Evolutionary conservation across 2,797 vertebrate species (phyloP).

Genomic region (Neosilurus mollespiculum): DNA sequence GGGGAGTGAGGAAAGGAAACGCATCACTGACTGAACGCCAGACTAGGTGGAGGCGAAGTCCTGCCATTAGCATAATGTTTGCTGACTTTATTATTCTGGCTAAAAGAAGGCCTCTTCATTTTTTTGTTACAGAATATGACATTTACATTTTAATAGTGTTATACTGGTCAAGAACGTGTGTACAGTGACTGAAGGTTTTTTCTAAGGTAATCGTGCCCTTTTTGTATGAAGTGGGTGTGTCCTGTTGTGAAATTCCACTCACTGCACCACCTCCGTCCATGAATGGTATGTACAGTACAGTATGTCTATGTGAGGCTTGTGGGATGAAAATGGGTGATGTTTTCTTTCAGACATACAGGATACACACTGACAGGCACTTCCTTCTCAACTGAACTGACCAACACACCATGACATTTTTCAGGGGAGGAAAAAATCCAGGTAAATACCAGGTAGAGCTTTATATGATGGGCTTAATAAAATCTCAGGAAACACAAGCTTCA

Average conservation of each 20-base stretch:
- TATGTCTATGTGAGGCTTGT: background rate
- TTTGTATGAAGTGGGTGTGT: slow-evolving; percentile 14
- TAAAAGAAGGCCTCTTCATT: slow-evolving; percentile 72
- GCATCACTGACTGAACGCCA: slow-evolving; percentile 68
- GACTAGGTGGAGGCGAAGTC: slow-evolving; percentile 54
- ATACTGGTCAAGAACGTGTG: slow-evolving; percentile 70
- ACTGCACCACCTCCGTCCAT: background rate
- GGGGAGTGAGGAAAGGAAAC: slow-evolving; percentile 64
- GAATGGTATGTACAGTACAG: background rate
- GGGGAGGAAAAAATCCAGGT: slow-evolving; percentile 46
- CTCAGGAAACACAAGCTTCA: background rate
- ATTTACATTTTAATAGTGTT: slow-evolving; percentile 90
- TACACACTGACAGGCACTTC: slow-evolving; percentile 65
- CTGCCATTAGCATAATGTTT: slow-evolving; percentile 70
- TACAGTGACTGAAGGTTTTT: slow-evolving; percentile 60
- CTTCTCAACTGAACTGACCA: slow-evolving; percentile 63
- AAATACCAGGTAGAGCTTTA: slow-evolving; percentile 21
- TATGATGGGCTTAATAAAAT: slow-evolving; percentile 8
- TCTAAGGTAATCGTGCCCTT: slow-evolving; percentile 49
- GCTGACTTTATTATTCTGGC: slow-evolving; percentile 79
- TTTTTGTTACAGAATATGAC: slow-evolving; percentile 70
- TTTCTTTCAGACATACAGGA: slow-evolving; percentile 63
- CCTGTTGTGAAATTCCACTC: background rate
- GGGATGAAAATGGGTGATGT: slow-evolving; percentile 69
- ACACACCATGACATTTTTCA: slow-evolving; percentile 63